These are phyloP conservation scores for Drosophila demipolita DNA, from an alignment of 2,888 invertebrate species.

Conservation along the genomic window DNA sequence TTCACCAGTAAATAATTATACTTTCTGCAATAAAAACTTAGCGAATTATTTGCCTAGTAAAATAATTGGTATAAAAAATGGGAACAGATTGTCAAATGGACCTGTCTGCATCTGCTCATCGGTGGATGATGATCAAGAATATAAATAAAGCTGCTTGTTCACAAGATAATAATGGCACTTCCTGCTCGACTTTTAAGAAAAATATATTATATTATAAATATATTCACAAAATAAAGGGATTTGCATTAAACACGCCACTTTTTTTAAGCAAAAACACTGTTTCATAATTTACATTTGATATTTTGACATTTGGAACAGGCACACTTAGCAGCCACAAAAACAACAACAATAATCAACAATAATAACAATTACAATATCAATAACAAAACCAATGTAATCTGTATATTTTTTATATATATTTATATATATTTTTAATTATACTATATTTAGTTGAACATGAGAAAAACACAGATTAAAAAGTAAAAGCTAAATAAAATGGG, in stretches of 20 bases:
- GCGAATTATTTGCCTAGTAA: no score
- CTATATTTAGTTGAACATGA: background rate
- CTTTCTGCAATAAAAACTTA: background rate
- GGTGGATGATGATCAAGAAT: background rate
- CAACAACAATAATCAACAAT: background rate
- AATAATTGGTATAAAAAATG: no score
- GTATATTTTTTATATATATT: background rate
- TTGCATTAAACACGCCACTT: background rate
- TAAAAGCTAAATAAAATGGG: constrained; percentile 32
- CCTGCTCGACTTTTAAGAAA: background rate
- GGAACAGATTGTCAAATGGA: no score
- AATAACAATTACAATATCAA: background rate
- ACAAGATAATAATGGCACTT: background rate
- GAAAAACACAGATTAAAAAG: constrained; percentile 37
- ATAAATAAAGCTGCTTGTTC: background rate
- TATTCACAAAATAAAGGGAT: background rate
- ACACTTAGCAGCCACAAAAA: constrained; percentile 29
- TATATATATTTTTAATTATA: constrained; percentile 7
- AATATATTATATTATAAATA: no score
- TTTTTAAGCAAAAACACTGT: background rate
- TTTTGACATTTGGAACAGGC: constrained; percentile 7
- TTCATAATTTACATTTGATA: constrained; percentile 25
- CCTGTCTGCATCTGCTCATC: background rate
- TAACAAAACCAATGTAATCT: constrained; percentile 3
- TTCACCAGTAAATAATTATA: background rate